A percentile compares a stretch with the other conserved stretches of the same genome.
Evolutionary conservation across 2,113 vertebrate species (phyloP).

Genomic region (Takifugu bimaculatus): DNA sequence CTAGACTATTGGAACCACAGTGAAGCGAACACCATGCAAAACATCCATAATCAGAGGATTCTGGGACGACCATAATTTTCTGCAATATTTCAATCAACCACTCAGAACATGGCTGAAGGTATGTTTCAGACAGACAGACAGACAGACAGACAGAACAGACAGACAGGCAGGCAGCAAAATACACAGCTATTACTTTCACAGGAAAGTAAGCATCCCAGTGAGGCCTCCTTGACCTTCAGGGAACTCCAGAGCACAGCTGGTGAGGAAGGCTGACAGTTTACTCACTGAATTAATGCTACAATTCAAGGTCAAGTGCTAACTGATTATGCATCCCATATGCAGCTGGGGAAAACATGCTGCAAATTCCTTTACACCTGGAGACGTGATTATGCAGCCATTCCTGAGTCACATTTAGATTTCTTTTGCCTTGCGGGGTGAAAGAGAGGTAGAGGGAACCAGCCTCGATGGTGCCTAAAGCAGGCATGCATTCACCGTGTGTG

Average conservation of each 20-base stretch:
- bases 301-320: slow-evolving; percentile 68
- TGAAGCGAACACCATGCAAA: no score
- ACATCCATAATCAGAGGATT: no score
- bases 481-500: slow-evolving; percentile 12
- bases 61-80: no score
- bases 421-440: slow-evolving; percentile 10
- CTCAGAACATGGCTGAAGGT: no score
- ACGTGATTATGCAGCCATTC: slow-evolving; percentile 49
- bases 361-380: slow-evolving; percentile 60
- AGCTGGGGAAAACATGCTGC: slow-evolving; percentile 41
- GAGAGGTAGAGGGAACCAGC: slow-evolving; percentile 1
- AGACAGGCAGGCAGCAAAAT: neutral
- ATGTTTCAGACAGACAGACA: no score
- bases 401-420: slow-evolving; percentile 41
- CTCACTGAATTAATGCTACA: slow-evolving; percentile 69
- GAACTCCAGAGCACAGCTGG: slow-evolving; percentile 64
- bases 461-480: neutral
- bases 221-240: slow-evolving; percentile 58
- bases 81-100: no score
- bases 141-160: neutral
- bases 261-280: slow-evolving; percentile 61
- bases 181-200: neutral
- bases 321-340: slow-evolving; percentile 61
- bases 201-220: slow-evolving; percentile 35
- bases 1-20: no score